These are phyloP conservation scores for Cossypha polioptera DNA, from an alignment of 2,797 vertebrate genomes.

Conservation along the genomic window DNA sequence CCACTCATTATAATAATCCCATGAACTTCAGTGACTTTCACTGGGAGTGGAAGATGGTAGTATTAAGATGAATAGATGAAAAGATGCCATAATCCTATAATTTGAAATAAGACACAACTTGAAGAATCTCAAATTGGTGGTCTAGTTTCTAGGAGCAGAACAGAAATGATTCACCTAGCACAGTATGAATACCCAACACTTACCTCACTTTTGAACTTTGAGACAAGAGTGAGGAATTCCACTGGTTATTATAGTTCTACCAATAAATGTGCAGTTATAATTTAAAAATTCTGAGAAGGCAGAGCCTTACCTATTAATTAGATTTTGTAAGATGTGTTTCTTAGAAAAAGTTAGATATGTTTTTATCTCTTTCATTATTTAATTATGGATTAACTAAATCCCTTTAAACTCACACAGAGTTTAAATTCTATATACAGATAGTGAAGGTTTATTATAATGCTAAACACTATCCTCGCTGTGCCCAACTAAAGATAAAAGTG, in stretches of 20 bases:
- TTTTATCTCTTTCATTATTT: background rate
- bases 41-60: background rate
- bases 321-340: background rate
- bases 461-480: background rate
- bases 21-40: background rate
- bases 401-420: background rate
- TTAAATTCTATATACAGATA: background rate
- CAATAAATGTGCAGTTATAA: background rate
- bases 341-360: background rate
- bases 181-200: background rate
- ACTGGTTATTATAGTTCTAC: background rate
- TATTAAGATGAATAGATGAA: background rate
- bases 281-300: background rate
- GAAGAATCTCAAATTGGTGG: background rate
- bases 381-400: background rate
- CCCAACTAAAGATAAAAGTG: background rate
- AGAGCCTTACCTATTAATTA: background rate
- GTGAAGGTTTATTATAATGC: background rate
- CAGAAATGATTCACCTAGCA: background rate
- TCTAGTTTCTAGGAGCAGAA: background rate
- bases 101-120: background rate
- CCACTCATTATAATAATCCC: background rate
- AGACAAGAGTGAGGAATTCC: background rate
- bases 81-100: background rate
- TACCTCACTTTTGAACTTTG: background rate